These are phyloP conservation scores for Psittacula echo DNA, from an alignment of 2,797 vertebrate genomes.

Conservation along the genomic window DNA sequence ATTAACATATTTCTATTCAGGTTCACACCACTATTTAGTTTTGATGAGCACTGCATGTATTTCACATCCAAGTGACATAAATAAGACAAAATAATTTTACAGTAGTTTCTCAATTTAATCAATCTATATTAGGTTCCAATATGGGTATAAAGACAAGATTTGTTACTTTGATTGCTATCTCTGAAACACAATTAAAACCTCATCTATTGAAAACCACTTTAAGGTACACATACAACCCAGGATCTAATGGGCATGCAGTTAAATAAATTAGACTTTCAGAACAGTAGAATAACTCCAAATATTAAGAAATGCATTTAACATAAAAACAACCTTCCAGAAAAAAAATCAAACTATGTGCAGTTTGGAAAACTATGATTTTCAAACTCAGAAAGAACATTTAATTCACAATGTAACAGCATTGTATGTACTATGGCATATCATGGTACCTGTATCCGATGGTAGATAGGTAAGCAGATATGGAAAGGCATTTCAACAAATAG, in stretches of 20 bases:
- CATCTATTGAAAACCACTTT: conserved; percentile 18
- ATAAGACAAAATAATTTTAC: conserved; percentile 13
- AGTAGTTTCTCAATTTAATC: conserved; percentile 12
- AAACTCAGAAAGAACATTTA: background rate
- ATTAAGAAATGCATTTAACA: background rate
- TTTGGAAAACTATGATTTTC: background rate
- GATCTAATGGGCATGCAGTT: background rate
- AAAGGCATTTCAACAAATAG: background rate
- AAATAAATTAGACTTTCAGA: background rate
- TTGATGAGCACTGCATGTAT: background rate
- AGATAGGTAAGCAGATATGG: background rate
- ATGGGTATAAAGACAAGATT: background rate
- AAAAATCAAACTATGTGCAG: background rate
- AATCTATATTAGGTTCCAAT: background rate
- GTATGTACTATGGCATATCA: background rate
- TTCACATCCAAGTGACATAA: background rate
- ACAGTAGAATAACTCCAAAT: background rate
- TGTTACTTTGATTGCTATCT: background rate
- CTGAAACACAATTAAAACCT: conserved; percentile 22
- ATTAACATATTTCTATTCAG: background rate
- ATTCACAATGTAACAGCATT: background rate
- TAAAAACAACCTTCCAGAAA: background rate
- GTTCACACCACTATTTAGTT: background rate
- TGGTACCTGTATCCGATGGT: background rate
- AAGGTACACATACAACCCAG: background rate